Evolutionary conservation across 2,888 invertebrate genomes (phyloP).

Genomic region (Cylloceria caligata): DNA sequence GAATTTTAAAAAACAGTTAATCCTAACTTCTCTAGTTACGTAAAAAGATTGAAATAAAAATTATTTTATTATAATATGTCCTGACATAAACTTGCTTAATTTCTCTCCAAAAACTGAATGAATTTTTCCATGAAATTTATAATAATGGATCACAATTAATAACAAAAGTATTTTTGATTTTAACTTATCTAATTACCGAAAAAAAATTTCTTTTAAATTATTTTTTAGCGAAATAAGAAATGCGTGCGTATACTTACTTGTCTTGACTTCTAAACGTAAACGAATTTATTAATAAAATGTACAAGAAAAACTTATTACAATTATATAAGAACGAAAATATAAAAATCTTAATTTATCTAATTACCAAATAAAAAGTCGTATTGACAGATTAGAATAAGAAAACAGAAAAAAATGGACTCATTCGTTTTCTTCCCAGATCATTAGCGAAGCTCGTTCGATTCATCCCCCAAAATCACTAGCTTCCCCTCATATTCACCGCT

Average conservation of each 20-base stretch:
- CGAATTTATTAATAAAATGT: background rate
- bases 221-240: too few species aligned
- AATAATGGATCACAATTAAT: too few species aligned
- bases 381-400: background rate
- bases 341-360: background rate
- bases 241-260: too few species aligned
- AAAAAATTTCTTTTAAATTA: background rate
- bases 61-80: too few species aligned
- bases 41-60: too few species aligned
- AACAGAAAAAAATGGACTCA: background rate
- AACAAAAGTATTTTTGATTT: too few species aligned
- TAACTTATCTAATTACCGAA: background rate
- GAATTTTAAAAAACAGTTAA: too few species aligned
- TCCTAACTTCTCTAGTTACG: too few species aligned
- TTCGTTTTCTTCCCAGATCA: conserved; percentile 22
- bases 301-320: background rate
- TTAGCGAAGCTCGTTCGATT: conserved; percentile 9
- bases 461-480: conserved; percentile 16
- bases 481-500: background rate
- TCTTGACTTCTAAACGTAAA: background rate
- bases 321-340: background rate
- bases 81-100: too few species aligned
- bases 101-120: too few species aligned
- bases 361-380: background rate
- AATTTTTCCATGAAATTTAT: too few species aligned